A percentile compares a stretch with the other conserved stretches of the same genome.
phyloP scores from a whole-genome alignment of 2,888 invertebrate genomes.

The Clepsis dumicolana region DNA sequence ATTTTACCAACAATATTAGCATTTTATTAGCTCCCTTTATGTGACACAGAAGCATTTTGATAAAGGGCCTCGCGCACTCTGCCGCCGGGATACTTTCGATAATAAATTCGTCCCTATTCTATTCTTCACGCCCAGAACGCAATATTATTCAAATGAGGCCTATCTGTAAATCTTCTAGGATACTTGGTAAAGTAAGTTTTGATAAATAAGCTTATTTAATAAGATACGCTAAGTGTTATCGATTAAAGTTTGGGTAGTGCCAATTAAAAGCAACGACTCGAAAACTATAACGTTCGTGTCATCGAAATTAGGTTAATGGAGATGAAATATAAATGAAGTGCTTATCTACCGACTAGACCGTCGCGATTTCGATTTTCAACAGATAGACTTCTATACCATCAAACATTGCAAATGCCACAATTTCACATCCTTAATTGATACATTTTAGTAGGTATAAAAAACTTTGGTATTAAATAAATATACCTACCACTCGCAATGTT shows the following conservation, averaged over 20 bases:
- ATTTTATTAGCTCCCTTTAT: conserved; percentile 37
- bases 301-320: not conserved
- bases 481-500: not conserved
- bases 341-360: not conserved
- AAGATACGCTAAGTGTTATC: not conserved
- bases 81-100: conserved; percentile 28
- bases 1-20: conserved; percentile 21
- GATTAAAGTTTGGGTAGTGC: not conserved
- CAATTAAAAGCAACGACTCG: not conserved
- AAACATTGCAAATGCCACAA: not conserved
- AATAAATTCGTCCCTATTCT: conserved; percentile 37
- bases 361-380: not conserved
- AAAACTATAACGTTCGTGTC: not conserved
- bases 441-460: not conserved
- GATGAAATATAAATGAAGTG: not conserved
- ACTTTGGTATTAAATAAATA: not conserved
- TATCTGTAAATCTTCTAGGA: conserved; percentile 39
- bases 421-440: not conserved
- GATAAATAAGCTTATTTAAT: not conserved
- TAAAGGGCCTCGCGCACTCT: conserved; percentile 28
- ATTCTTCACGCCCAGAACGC: conserved; percentile 27
- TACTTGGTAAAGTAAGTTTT: conserved; percentile 8
- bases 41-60: conserved; percentile 28
- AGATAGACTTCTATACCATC: not conserved
- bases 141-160: conserved; percentile 44